Evolutionary conservation across 2,797 vertebrate species (phyloP).

Genomic region (Schizothorax lantsangensis): DNA sequence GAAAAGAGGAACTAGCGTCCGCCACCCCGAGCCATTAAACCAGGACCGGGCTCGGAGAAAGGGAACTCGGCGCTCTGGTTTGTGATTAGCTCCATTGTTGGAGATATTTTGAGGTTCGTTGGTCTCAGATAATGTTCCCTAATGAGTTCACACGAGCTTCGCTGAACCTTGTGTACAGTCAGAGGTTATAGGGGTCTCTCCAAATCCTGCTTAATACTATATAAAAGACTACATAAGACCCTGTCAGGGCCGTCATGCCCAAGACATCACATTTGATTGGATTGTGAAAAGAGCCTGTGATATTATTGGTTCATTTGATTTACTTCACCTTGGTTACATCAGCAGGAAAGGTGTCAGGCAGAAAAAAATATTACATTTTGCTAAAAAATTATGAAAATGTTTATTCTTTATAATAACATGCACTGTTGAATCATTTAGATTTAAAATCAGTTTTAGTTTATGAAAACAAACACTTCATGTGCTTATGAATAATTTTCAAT

Average conservation of each 20-base stretch:
- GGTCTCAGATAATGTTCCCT: conserved; percentile 75
- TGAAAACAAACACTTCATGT: not conserved
- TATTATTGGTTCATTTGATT: not conserved
- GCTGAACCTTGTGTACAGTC: conserved; percentile 74
- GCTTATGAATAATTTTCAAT: not conserved
- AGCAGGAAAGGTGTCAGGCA: not conserved
- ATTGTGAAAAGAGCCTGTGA: not conserved
- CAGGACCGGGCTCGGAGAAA: conserved; percentile 69
- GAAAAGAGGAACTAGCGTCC: not conserved
- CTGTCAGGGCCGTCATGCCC: too few species aligned
- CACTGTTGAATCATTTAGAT: not conserved
- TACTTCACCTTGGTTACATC: not conserved
- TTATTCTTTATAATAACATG: not conserved
- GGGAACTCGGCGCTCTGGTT: conserved; percentile 67
- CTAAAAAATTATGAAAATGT: not conserved
- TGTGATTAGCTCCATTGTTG: conserved; percentile 77
- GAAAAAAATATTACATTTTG: not conserved
- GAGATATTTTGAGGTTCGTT: conserved; percentile 71
- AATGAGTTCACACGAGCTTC: conserved; percentile 76
- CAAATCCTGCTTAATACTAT: conserved; percentile 59
- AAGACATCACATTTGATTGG: not conserved
- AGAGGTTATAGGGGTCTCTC: conserved; percentile 67
- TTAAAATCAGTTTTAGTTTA: not conserved
- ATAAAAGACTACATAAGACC: not conserved
- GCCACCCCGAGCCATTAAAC: conserved; percentile 16